Evolutionary conservation across 2,888 invertebrate genomes (phyloP).

Genomic region (Calameuta idolon): DNA sequence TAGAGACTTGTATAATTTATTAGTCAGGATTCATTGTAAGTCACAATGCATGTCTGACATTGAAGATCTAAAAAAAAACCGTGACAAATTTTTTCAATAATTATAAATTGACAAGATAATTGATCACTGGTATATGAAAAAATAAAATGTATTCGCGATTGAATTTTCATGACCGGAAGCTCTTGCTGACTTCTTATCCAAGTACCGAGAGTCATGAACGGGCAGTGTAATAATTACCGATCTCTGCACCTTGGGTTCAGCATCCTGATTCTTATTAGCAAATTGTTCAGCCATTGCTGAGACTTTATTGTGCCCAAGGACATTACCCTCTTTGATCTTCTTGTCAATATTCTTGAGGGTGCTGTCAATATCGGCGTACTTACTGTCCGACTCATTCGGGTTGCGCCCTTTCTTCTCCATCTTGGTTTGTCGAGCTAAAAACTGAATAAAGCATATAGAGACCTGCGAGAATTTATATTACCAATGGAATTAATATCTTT

Average conservation of each 20-base stretch:
- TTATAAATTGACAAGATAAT: not conserved
- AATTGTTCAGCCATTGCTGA: conserved; percentile 89
- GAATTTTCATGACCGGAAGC: not conserved
- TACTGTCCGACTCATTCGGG: conserved; percentile 72
- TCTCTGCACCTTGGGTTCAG: conserved; percentile 70
- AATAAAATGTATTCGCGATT: not conserved
- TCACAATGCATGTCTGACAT: not conserved
- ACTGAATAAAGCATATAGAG: conserved; percentile 66
- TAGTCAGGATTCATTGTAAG: not conserved
- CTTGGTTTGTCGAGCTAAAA: conserved; percentile 77
- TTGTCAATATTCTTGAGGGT: conserved; percentile 78
- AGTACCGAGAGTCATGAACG: not conserved
- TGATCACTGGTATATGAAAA: not conserved
- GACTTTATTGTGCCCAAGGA: conserved; percentile 81
- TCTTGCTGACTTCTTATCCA: not conserved
- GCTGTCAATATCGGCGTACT: conserved; percentile 80
- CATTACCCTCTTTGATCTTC: conserved; percentile 82
- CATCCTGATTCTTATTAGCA: conserved; percentile 70
- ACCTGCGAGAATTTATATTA: conserved; percentile 42
- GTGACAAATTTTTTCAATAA: not conserved
- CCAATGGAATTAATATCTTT: conserved; percentile 17
- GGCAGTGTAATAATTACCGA: conserved; percentile 68
- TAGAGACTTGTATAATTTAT: not conserved
- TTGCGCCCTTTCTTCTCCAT: conserved; percentile 76
- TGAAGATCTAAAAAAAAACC: not conserved